Base-by-base conservation (phyloP, 2,797 vertebrate genomes). In the Brotogeris chrysoptera region DNA sequence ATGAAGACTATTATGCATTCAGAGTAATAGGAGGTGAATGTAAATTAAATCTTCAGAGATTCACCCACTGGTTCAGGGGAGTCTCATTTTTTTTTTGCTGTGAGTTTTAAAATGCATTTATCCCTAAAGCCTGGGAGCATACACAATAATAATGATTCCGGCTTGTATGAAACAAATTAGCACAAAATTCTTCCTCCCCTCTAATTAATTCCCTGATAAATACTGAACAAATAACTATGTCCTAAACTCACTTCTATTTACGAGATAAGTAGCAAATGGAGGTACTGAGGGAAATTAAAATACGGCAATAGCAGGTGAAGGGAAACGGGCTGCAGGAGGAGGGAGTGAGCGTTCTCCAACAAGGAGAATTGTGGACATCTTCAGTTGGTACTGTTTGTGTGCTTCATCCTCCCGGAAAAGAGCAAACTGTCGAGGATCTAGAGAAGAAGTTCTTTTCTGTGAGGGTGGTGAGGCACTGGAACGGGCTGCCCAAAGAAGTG, bases 11-110 rank as follows among this genome's bases (percentile, higher is more conserved):
- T 90, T 61, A 90, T 82, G 60, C 64, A 61, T 95, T 88, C 60
- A 92, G 44, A 68, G 84, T 93, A 91, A 87, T 69, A 88, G 72
- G 49, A 74, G 65, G 91, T 88, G 34, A 84, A 90, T 80, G 21
- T 82, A 92, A 88, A 92, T 90, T 34, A 71, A 93, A 82, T 82
- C 80, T 90, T 64, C 65, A 77, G 96, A 74, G 91, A 88, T 93
- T 88, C 38, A 92, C 39, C 32, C 63, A 46, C 34, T 76, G 66
- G 77, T 86, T 90, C 50, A 70, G 39, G 39, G 55, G 18, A 36
- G 59, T 73, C 2, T 78, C 27, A 34, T 18, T n/a, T n/a, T 41
- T 59, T 28, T 47, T 76, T 2, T 49, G 0, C 79, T 90, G 90
- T 89, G 60, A 80, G 87, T 95, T 93, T 89, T 71, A 78, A 89